Conservation (phyloP, 1,140 invertebrate genomes). For the Drosophila auraria region DNA sequence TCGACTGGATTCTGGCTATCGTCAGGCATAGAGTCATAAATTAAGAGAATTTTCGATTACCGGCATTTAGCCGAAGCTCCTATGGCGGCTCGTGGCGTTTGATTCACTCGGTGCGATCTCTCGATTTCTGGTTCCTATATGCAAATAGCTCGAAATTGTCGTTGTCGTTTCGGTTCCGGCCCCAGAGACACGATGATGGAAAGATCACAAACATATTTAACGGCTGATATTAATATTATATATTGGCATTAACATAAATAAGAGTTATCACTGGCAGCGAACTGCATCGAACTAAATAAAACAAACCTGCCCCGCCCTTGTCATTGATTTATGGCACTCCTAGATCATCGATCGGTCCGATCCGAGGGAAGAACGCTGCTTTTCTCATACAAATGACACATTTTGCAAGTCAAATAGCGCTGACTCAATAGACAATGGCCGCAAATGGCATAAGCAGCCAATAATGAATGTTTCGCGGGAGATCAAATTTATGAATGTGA, state of each 20-base stretch:
- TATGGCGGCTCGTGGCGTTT: slow-evolving; percentile 70
- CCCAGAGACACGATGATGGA: slow-evolving; percentile 51
- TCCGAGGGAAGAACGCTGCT: slow-evolving; percentile 29
- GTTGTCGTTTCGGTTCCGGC: slow-evolving; percentile 64
- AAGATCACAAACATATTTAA: slow-evolving; percentile 39
- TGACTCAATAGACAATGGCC: slow-evolving; percentile 60
- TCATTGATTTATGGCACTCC: slow-evolving; percentile 39
- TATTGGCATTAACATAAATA: slow-evolving; percentile 61
- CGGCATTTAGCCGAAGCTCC: slow-evolving; percentile 65
- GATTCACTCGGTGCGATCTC: slow-evolving; percentile 56
- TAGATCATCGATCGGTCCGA: slow-evolving; percentile 11
- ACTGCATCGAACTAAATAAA: slow-evolving; percentile 20
- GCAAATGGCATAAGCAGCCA: slow-evolving; percentile 38
- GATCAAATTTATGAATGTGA: slow-evolving; percentile 64
- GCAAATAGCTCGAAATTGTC: slow-evolving; percentile 60
- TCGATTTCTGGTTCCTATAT: slow-evolving; percentile 49
- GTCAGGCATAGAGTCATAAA: slow-evolving; percentile 63
- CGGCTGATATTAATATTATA: slow-evolving; percentile 48
- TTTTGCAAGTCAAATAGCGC: slow-evolving; percentile 63
- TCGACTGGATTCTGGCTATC: slow-evolving; percentile 33
- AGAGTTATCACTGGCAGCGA: slow-evolving; percentile 39
- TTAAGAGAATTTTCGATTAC: slow-evolving; percentile 62
- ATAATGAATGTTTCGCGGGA: slow-evolving; percentile 59
- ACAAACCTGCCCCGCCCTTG: slow-evolving; percentile 67
- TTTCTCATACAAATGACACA: slow-evolving; percentile 57